Evolutionary conservation across 2,113 vertebrate genomes (phyloP).

Genomic region (Eidolon helvum): DNA sequence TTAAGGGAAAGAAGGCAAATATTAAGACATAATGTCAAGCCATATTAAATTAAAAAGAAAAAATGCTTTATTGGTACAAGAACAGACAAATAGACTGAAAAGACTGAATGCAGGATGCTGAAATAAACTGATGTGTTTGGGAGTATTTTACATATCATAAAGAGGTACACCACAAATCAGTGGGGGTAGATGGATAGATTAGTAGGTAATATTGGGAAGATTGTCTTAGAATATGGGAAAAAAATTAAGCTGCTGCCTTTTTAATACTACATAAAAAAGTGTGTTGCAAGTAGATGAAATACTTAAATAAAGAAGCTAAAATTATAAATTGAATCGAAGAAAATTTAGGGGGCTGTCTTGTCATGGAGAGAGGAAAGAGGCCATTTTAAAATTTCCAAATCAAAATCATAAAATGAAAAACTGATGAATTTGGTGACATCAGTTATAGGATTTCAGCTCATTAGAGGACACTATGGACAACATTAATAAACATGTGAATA

Average conservation of each 20-base stretch:
- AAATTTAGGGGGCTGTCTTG: background rate
- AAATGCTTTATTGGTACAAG: background rate
- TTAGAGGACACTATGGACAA: background rate
- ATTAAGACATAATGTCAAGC: background rate
- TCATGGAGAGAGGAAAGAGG: background rate
- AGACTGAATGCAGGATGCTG: background rate
- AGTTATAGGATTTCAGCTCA: background rate
- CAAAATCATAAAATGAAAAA: background rate
- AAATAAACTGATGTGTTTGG: background rate
- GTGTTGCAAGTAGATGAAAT: background rate
- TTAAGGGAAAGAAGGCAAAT: background rate
- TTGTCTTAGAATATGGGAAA: background rate
- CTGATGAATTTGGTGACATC: background rate
- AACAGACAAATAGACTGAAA: background rate
- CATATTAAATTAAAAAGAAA: background rate
- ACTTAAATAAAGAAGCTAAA: background rate
- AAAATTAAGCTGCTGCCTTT: background rate
- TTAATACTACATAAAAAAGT: background rate
- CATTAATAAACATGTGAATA: background rate
- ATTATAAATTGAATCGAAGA: background rate
- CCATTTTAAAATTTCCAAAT: background rate
- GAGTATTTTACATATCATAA: background rate
- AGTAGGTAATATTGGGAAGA: background rate
- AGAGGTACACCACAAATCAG: background rate
- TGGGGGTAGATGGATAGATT: background rate